A percentile compares a stretch with the other conserved stretches of the same genome.
phyloP scores from a whole-genome alignment of 2,113 vertebrate species.

The Corapipo altera region DNA sequence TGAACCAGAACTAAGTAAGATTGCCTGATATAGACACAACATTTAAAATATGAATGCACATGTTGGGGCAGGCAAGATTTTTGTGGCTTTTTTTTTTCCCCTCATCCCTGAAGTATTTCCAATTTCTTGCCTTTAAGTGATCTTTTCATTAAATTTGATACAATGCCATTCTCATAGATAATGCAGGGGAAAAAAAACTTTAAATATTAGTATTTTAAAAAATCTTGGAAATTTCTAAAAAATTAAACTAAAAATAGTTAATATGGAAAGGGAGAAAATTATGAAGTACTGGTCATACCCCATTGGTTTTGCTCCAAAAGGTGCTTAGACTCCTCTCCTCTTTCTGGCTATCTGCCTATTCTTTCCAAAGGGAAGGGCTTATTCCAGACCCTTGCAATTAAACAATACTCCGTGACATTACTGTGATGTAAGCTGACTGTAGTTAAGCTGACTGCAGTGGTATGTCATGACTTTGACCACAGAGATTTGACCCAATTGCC shows the following conservation, averaged over 20 bases:
- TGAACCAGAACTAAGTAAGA: not conserved
- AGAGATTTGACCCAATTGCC: slow-evolving; percentile 16
- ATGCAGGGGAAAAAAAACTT: not conserved
- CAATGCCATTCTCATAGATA: not conserved
- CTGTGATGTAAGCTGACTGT: not conserved
- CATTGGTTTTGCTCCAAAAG: not conserved
- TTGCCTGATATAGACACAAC: not conserved
- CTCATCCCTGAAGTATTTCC: not conserved
- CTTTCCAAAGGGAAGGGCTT: not conserved
- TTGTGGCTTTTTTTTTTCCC: not conserved
- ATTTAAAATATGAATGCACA: not conserved
- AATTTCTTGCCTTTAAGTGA: not conserved
- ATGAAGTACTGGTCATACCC: not conserved
- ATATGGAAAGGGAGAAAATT: not conserved
- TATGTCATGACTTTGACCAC: not conserved
- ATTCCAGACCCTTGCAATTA: not conserved
- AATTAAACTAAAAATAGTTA: not conserved
- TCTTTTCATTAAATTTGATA: not conserved
- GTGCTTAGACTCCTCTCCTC: not conserved
- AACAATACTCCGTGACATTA: not conserved
- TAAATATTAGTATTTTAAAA: not conserved
- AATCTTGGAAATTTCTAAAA: not conserved
- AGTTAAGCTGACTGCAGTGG: not conserved
- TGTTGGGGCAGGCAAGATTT: not conserved
- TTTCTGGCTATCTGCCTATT: not conserved